Evolutionary conservation across 2,888 invertebrate species (phyloP).

Genomic region (Dicyrtomina minuta): DNA sequence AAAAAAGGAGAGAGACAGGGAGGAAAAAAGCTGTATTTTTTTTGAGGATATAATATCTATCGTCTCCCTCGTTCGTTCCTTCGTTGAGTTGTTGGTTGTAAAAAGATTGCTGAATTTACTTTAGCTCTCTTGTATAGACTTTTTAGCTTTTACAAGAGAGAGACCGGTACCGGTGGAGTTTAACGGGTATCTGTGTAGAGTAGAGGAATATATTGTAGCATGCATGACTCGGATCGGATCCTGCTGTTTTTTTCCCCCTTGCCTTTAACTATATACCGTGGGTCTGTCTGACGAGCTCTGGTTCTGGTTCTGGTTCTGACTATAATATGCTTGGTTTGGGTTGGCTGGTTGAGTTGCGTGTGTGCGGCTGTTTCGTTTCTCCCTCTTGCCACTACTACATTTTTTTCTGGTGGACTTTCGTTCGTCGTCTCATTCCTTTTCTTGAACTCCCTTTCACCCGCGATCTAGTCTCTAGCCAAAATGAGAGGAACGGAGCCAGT

Average conservation of each 20-base stretch:
- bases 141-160: background rate
- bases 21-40: background rate
- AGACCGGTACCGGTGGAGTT: too few relatives aligned
- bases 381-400: constrained; percentile 1
- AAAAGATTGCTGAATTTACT: constrained; percentile 23
- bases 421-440: constrained; percentile 7
- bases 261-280: too few relatives aligned
- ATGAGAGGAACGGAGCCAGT: too few relatives aligned
- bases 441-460: background rate
- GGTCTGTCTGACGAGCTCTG: too few relatives aligned
- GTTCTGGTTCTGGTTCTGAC: too few relatives aligned
- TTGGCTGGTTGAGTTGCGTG: constrained; percentile 20
- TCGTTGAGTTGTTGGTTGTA: too few relatives aligned
- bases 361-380: constrained; percentile 18
- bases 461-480: background rate
- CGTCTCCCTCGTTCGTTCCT: too few relatives aligned
- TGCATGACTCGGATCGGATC: constrained; percentile 16
- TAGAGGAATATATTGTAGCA: background rate
- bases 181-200: too few relatives aligned
- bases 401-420: background rate
- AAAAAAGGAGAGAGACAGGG: background rate
- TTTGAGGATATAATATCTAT: too few relatives aligned
- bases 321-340: too few relatives aligned
- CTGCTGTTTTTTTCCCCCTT: too few relatives aligned
- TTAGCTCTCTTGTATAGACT: background rate